These are phyloP conservation scores for Machimus atricapillus DNA, from an alignment of 2,888 invertebrate species.

Conservation along the genomic window DNA sequence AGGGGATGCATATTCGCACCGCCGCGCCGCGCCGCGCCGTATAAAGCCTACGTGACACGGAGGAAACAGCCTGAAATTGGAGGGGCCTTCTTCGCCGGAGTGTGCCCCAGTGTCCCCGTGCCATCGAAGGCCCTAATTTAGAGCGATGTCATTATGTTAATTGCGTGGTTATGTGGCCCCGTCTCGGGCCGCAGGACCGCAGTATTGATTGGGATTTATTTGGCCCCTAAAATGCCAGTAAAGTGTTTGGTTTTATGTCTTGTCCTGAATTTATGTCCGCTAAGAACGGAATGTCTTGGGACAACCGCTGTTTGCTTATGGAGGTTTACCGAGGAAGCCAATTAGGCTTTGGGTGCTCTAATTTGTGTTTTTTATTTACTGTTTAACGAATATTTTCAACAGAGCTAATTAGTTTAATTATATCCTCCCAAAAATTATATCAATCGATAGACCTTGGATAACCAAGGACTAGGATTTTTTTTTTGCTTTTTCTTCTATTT, in stretches of 20 bases:
- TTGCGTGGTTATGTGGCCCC: constrained; percentile 32
- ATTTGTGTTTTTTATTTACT: neutral
- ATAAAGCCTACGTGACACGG: neutral
- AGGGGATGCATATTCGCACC: neutral
- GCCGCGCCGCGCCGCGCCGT: no score
- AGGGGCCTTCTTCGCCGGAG: neutral
- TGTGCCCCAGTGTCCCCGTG: neutral
- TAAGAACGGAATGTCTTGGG: neutral
- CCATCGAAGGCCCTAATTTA: neutral
- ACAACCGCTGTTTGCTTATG: neutral
- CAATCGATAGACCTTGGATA: neutral
- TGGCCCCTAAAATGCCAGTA: neutral
- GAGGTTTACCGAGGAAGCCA: neutral
- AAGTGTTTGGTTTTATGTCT: neutral
- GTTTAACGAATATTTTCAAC: neutral
- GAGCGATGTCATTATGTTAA: constrained; percentile 27
- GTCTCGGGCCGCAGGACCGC: neutral
- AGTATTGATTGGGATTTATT: constrained; percentile 34
- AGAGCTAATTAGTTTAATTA: neutral
- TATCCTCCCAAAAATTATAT: neutral
- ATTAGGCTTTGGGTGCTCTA: neutral
- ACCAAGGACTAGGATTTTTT: neutral
- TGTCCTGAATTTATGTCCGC: neutral
- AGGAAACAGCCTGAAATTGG: neutral
- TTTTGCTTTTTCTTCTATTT: neutral